Percentiles rank a stretch among this genome's conserved stretches.
Evolutionary conservation across 2,797 vertebrate species (phyloP).

Genomic region (Semotilus atromaculatus): DNA sequence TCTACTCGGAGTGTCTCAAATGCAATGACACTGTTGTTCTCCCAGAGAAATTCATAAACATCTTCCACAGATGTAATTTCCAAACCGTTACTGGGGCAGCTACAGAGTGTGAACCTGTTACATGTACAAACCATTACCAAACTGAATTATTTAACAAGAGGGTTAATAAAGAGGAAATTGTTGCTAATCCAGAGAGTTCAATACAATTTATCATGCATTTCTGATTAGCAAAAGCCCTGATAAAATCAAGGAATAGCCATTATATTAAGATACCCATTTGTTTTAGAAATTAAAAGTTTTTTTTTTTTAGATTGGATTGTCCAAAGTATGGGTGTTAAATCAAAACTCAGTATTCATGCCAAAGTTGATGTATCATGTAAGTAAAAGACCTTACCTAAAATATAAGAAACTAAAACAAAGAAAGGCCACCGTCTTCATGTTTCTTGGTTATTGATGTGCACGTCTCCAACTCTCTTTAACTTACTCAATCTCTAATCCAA

Average conservation of each 20-base stretch:
- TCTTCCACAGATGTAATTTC: background rate
- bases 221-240: background rate
- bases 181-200: too few species aligned
- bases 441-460: background rate
- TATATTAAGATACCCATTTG: background rate
- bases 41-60: conserved; percentile 39
- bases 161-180: too few species aligned
- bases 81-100: background rate
- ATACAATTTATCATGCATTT: background rate
- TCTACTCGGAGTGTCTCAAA: background rate
- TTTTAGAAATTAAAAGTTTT: background rate
- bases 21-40: background rate
- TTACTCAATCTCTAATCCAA: background rate
- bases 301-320: background rate
- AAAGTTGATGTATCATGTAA: background rate
- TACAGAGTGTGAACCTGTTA: too few species aligned
- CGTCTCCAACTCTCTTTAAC: background rate
- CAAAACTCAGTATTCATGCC: background rate
- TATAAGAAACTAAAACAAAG: background rate
- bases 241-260: too few species aligned
- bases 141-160: too few species aligned
- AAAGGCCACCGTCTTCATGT: background rate
- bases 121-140: too few species aligned
- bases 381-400: background rate
- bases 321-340: background rate